phyloP scores from a whole-genome alignment of 2,113 vertebrate genomes.

The Seriola rivoliana region DNA sequence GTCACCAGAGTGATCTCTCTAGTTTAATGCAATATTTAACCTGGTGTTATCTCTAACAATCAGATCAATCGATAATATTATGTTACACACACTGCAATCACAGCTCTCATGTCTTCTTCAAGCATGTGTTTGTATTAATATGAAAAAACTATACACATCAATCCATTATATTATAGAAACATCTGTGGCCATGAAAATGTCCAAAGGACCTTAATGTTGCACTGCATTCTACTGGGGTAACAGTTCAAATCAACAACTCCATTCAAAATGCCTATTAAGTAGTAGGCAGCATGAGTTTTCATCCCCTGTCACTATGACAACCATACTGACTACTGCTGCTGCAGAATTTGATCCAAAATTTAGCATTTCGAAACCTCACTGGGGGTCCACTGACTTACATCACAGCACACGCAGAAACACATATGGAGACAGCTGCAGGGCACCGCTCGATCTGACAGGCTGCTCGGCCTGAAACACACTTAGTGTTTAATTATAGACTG shows the following conservation, averaged over 20 bases:
- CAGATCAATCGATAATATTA: neutral
- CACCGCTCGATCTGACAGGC: constrained; percentile 26
- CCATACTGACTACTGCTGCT: constrained; percentile 41
- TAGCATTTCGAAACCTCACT: constrained; percentile 52
- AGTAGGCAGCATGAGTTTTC: constrained; percentile 41
- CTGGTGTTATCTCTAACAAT: neutral
- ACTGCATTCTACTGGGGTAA: neutral
- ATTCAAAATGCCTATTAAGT: constrained; percentile 27
- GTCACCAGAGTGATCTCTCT: too few species aligned
- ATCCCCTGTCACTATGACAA: constrained; percentile 70
- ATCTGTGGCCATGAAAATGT: neutral
- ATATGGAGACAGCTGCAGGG: constrained; percentile 45
- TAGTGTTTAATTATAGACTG: constrained; percentile 57
- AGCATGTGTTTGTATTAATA: neutral
- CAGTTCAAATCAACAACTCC: constrained; percentile 15
- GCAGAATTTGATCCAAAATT: constrained; percentile 37
- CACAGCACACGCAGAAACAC: constrained; percentile 23
- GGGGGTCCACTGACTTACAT: constrained; percentile 20
- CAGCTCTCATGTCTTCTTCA: neutral
- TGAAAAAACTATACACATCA: neutral
- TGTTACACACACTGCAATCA: neutral
- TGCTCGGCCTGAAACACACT: constrained; percentile 38
- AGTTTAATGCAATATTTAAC: constrained; percentile 2
- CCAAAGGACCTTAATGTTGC: neutral
- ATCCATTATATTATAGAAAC: neutral